Conservation (phyloP, 2,113 vertebrate species). For the Shinisaurus crocodilurus region DNA sequence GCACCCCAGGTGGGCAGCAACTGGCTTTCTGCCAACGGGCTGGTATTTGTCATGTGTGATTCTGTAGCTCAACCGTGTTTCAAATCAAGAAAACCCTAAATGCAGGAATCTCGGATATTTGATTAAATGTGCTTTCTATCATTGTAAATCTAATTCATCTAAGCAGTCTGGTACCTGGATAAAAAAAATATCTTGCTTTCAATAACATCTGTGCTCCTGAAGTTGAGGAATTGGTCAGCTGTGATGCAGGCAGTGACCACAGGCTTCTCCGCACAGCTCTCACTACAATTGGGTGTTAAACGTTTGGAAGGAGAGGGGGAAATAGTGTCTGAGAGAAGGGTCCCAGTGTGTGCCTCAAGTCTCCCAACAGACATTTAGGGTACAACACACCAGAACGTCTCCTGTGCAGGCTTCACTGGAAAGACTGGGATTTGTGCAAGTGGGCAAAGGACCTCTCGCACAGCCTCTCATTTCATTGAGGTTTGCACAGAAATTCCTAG, state of each 20-base stretch:
- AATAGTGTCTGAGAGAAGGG: constrained; percentile 68
- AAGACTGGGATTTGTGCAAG: background rate
- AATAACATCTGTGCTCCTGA: background rate
- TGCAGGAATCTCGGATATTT: constrained; percentile 1
- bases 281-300: constrained; percentile 7
- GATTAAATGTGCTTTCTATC: background rate
- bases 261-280: constrained; percentile 69
- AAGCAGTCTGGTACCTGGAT: background rate
- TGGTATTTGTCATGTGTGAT: background rate
- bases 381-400: background rate
- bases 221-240: background rate
- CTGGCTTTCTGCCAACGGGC: constrained; percentile 35
- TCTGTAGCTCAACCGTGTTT: background rate
- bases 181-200: background rate
- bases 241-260: constrained; percentile 34
- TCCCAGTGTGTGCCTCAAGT: constrained; percentile 64
- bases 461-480: background rate
- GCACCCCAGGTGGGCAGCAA: constrained; percentile 90
- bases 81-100: constrained; percentile 4
- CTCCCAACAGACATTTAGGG: background rate
- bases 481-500: background rate
- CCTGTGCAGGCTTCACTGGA: background rate
- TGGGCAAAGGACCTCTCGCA: background rate
- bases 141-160: background rate
- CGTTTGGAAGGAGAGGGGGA: background rate